Conservation (phyloP, 2,888 invertebrate genomes). For the Digitonthophagus gazella region DNA sequence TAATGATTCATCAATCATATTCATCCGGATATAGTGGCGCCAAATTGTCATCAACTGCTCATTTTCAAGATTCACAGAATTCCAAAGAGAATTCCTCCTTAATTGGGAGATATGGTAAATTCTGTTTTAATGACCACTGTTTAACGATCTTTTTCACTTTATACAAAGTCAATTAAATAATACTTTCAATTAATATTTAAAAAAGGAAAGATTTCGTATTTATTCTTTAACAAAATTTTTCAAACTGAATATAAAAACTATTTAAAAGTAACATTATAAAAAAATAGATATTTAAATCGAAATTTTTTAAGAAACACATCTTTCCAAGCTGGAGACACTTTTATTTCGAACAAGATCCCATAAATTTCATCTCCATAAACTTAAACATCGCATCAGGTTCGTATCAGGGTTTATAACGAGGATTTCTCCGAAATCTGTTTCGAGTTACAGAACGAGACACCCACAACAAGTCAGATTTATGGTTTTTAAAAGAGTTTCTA, state of each 20-base stretch:
- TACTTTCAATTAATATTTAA: too few relatives aligned
- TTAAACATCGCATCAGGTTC: background rate
- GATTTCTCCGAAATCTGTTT: constrained; percentile 28
- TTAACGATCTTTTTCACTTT: too few relatives aligned
- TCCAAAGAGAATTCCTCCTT: constrained; percentile 13
- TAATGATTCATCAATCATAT: constrained; percentile 5
- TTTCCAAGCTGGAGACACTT: too few relatives aligned
- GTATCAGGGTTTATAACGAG: background rate
- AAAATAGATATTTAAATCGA: too few relatives aligned
- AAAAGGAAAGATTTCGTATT: too few relatives aligned
- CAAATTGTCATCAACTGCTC: constrained; percentile 19
- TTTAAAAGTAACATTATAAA: too few relatives aligned
- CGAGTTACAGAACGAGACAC: constrained; percentile 28
- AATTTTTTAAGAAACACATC: too few relatives aligned
- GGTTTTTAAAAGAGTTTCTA: constrained; percentile 33
- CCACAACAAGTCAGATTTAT: constrained; percentile 30
- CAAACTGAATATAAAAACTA: too few relatives aligned
- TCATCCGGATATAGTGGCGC: constrained; percentile 23
- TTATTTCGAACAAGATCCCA: background rate
- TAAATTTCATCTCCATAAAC: background rate
- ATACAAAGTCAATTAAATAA: too few relatives aligned
- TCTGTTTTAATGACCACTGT: too few relatives aligned
- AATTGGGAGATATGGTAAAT: too few relatives aligned
- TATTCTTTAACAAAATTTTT: too few relatives aligned
- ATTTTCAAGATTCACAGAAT: constrained; percentile 17